Base-by-base conservation (phyloP, 1,140 invertebrate species). In the Artemia franciscana region DNA sequence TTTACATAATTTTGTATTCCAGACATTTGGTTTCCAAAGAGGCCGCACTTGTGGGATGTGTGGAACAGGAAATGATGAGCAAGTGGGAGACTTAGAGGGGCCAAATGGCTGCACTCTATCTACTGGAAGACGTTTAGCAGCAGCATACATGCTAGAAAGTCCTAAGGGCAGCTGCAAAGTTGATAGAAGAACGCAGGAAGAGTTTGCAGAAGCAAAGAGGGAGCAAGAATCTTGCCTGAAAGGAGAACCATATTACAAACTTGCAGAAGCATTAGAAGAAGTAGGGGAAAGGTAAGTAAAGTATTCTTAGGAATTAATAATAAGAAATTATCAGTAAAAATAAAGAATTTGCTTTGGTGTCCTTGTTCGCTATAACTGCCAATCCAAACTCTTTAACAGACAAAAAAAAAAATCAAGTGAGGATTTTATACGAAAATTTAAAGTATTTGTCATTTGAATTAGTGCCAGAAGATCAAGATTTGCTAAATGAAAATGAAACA, bases 31-130 rank as follows among this genome's bases (percentile, higher is more conserved):
- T 24, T 39, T 64, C 51, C 65, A 63, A 26, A 58, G 26, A 12
- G 65, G 65, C 57, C 30, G 60, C 25, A 28, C 60, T 15, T 66
- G 65, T 26, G 65, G 65, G 5, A 26, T 66, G n/a, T 66, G 65
- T 60, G 65, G 65, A 27, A 58, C 58, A 15, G 59, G 63, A 26
- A 65, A 58, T 26, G 64, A 63, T 12, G 57, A 66, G 51, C 62
- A 60, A 59, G 60, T 56, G 7, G 60, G 57, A 21, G 65, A 66
- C 28, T 39, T 66, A n/a, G 57, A 26, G 4, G 65, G 63, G 12
- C 65, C 65, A 18, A 23, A 27, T 21, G 60, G 63, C 12, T 62
- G 59, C 26, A 30, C 61, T 4, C 24, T 65, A 12, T 51, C 39
- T 15, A 51, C 12, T 51, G 39, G 39, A 18, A 12, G 39, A 12